Conservation (phyloP, 2,797 vertebrate genomes). For the Aythya fuligula region DNA sequence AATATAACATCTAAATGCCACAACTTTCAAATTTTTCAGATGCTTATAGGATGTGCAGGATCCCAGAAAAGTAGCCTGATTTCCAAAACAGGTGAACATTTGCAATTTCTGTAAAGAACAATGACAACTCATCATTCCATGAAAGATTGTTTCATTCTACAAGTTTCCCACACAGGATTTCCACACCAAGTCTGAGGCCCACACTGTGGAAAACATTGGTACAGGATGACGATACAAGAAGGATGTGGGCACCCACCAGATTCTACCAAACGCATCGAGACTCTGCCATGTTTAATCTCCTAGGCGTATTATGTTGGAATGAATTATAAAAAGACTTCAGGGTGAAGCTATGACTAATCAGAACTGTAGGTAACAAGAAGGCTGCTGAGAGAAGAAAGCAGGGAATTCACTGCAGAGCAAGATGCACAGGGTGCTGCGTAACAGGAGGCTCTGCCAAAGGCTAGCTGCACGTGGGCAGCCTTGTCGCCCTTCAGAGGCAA, state of each 20-base stretch:
- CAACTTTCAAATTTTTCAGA: background rate
- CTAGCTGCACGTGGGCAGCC: background rate
- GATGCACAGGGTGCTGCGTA: background rate
- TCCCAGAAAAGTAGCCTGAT: background rate
- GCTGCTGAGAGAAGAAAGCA: background rate
- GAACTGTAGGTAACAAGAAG: background rate
- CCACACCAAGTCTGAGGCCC: background rate
- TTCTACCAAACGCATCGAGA: background rate
- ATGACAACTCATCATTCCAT: background rate
- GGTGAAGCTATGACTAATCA: background rate
- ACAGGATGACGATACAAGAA: background rate
- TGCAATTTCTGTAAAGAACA: background rate
- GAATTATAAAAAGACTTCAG: background rate
- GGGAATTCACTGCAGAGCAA: background rate
- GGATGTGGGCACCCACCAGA: background rate
- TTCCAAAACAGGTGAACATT: background rate
- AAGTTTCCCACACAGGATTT: background rate
- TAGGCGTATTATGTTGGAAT: background rate
- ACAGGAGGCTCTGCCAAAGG: background rate
- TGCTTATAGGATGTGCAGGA: background rate
- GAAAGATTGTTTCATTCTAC: background rate
- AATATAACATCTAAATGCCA: background rate
- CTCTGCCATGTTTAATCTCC: background rate
- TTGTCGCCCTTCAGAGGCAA: background rate
- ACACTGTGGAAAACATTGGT: background rate